phyloP scores from a whole-genome alignment of 2,888 invertebrate species.

The Hymenopus coronatus region DNA sequence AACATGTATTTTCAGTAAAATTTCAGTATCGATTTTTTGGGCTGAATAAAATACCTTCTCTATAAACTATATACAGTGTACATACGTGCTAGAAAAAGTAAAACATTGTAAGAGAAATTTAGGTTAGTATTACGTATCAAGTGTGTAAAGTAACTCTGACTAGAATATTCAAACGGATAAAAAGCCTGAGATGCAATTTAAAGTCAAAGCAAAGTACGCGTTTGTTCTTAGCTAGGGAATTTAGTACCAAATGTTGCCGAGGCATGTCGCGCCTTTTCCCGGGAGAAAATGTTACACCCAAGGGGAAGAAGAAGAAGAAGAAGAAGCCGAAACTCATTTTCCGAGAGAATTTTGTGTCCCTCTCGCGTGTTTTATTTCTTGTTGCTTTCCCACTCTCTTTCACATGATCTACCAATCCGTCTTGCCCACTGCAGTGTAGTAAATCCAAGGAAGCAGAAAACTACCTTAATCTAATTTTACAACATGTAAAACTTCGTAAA shows the following conservation, averaged over 20 bases:
- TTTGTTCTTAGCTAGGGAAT: background rate
- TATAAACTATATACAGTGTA: too few relatives aligned
- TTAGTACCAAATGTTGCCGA: background rate
- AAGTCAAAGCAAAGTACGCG: too few relatives aligned
- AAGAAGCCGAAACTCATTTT: background rate
- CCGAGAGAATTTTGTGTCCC: background rate
- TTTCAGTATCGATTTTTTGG: too few relatives aligned
- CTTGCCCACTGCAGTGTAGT: constrained; percentile 8
- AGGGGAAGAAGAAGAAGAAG: background rate
- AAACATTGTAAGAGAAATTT: too few relatives aligned
- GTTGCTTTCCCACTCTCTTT: background rate
- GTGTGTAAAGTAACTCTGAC: too few relatives aligned
- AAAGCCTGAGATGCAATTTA: too few relatives aligned
- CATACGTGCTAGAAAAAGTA: too few relatives aligned
- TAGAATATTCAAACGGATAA: too few relatives aligned
- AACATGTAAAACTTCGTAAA: constrained; percentile 15
- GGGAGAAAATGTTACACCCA: background rate
- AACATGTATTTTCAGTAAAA: too few relatives aligned
- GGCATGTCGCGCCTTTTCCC: background rate
- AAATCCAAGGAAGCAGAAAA: constrained; percentile 7
- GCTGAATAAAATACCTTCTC: too few relatives aligned
- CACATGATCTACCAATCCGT: background rate
- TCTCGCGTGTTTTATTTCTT: background rate
- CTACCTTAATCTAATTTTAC: constrained; percentile 18
- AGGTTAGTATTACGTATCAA: too few relatives aligned